Evolutionary conservation across 2,888 invertebrate species (phyloP), one percentile per base, ranked within the genome.

Genomic region (Graphium colonna): DNA sequence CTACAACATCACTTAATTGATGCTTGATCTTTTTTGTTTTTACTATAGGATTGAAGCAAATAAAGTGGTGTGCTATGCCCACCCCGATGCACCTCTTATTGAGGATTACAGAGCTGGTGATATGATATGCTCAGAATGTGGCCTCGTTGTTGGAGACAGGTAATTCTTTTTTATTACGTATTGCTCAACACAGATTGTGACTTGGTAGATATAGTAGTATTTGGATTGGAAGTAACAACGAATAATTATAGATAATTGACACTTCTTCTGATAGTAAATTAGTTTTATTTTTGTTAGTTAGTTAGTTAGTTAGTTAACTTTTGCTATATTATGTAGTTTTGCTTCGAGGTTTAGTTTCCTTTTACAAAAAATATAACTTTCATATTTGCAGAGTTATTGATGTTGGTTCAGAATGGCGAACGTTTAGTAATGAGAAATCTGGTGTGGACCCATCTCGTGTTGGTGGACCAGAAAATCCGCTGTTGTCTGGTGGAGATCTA

Each of bases 321-420:
- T n/a, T n/a, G n/a, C n/a, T n/a, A n/a, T n/a, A n/a, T n/a, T n/a
- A n/a, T n/a, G n/a, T n/a, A n/a, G n/a, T n/a, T n/a, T n/a, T n/a
- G n/a, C n/a, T n/a, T n/a, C n/a, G n/a, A n/a, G n/a, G n/a, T n/a
- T n/a, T n/a, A n/a, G n/a, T n/a, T n/a, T n/a, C n/a, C n/a, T n/a
- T n/a, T n/a, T n/a, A n/a, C n/a, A n/a, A n/a, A n/a, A n/a, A n/a
- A n/a, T n/a, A n/a, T n/a, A n/a, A n/a, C n/a, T n/a, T 10, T 18
- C 2, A 52, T 44, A 16, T 46, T 75, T 73, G 54, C 79, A 97
- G 98, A 76, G 98, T 99, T 0, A 98, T 99, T 62, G 99, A 99
- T 86, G 99, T 99, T n/a, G 98, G 99, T 31, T 98, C 99, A 2
- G 99, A 99, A 85, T 99, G 99, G 99, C 93, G 99, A 78, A 99